These are phyloP conservation scores for Conops quadrifasciatus DNA, from an alignment of 2,888 invertebrate genomes.

Conservation along the genomic window DNA sequence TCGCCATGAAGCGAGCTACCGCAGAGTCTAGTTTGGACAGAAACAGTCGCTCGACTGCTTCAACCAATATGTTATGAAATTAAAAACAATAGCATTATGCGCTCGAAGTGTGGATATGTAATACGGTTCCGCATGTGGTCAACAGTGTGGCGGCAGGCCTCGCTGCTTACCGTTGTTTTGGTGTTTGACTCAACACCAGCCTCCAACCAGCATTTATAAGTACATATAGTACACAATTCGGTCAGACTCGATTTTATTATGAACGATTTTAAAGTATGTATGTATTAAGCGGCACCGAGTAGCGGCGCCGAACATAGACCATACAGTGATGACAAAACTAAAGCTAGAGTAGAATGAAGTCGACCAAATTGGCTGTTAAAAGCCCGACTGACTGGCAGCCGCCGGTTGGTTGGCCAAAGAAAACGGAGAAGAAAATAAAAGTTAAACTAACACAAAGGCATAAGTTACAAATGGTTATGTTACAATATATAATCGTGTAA, in stretches of 20 bases:
- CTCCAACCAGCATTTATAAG: neutral
- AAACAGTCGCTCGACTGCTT: neutral
- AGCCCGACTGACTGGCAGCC: too few relatives aligned
- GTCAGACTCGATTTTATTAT: slow-evolving; percentile 1
- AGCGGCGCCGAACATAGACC: too few relatives aligned
- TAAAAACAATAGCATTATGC: slow-evolving; percentile 6
- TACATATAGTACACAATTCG: slow-evolving; percentile 28
- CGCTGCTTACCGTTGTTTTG: slow-evolving; percentile 20
- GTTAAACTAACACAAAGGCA: too few relatives aligned
- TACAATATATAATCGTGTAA: too few relatives aligned
- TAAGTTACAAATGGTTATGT: too few relatives aligned
- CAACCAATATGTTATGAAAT: slow-evolving; percentile 19
- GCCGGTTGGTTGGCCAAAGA: too few relatives aligned
- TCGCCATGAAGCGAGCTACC: neutral
- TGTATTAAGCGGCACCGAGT: neutral
- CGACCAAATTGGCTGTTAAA: neutral
- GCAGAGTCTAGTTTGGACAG: neutral
- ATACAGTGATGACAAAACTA: too few relatives aligned
- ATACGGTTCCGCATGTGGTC: slow-evolving; percentile 28
- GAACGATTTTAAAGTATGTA: too few relatives aligned
- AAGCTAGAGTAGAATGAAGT: neutral
- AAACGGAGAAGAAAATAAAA: too few relatives aligned
- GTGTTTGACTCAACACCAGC: slow-evolving; percentile 8
- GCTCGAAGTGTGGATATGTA: neutral
- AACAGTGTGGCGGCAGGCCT: slow-evolving; percentile 9